A percentile compares a stretch with the other conserved stretches of the same genome.
Evolutionary conservation across 2,113 vertebrate species (phyloP).

Genomic region (Chaenocephalus aceratus): DNA sequence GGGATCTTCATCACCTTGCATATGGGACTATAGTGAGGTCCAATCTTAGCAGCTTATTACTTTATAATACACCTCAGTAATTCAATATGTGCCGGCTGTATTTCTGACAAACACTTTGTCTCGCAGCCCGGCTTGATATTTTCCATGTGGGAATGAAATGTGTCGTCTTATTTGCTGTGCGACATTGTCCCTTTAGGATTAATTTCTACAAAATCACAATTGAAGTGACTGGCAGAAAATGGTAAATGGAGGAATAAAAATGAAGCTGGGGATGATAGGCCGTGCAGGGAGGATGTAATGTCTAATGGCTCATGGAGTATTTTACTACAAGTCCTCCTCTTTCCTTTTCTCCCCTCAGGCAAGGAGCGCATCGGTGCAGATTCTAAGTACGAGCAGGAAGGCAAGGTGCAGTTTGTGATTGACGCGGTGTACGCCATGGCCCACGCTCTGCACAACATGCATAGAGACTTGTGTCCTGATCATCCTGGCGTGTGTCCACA

Average conservation of each 20-base stretch:
- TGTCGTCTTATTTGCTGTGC: slow-evolving; percentile 44
- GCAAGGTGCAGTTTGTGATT: slow-evolving; percentile 84
- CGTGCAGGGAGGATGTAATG: slow-evolving; percentile 27
- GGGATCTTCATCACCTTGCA: slow-evolving; percentile 64
- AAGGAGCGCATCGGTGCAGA: slow-evolving; percentile 82
- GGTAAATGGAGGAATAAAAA: slow-evolving; percentile 29
- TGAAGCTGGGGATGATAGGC: slow-evolving; percentile 24
- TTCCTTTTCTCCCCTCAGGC: slow-evolving; percentile 58
- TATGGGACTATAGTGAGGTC: slow-evolving; percentile 53
- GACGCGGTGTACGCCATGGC: slow-evolving; percentile 83
- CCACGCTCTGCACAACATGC: slow-evolving; percentile 83
- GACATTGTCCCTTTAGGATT: slow-evolving; percentile 44
- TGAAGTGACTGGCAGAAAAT: slow-evolving; percentile 33
- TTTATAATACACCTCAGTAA: slow-evolving; percentile 45
- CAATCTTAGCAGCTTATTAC: slow-evolving; percentile 40
- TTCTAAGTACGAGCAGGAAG: slow-evolving; percentile 83
- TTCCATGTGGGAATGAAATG: slow-evolving; percentile 55
- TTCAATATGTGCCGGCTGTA: slow-evolving; percentile 41
- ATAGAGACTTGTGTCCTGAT: slow-evolving; percentile 80
- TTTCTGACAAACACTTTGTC: slow-evolving; percentile 59
- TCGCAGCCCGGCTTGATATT: slow-evolving; percentile 56
- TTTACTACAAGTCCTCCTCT: slow-evolving; percentile 24
- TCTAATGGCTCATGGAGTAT: slow-evolving; percentile 42
- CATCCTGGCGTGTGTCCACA: slow-evolving; percentile 75
- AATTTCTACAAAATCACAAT: slow-evolving; percentile 44